Evolutionary conservation across 2,797 vertebrate species (phyloP), one percentile per base, ranked within the genome.

Genomic region (Tachyglossus aculeatus): DNA sequence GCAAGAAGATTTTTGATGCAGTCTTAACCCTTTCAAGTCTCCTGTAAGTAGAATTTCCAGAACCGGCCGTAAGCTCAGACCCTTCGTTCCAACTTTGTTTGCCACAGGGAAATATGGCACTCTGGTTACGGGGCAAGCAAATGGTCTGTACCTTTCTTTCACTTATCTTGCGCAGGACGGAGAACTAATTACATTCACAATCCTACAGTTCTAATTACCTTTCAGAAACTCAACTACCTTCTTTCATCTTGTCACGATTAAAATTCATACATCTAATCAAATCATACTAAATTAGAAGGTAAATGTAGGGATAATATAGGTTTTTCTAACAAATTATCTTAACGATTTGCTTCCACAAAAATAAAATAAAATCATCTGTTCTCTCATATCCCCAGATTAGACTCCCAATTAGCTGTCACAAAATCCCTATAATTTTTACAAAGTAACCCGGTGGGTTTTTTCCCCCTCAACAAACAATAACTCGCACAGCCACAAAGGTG

Each of bases 1-100:
- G 13, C 60, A 67, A 73, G 36, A 66, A 21, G 19, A 45, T 70
- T 78, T 79, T 65, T 74, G 73, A 79, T 81, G 77, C 82, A 75
- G 43, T 77, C 64, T 81, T 81, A 83, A 81, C 77, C 47, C 80
- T 59, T 81, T 31, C 37, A n/a, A 21, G 40, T 44, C 48, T 61
- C 67, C 6, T 21, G 50, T 6, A 64, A 50, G 41, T 37, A 40
- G 33, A 18, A 22, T 50, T 50, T 27, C 25, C 31, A 11, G 7
- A 39, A 38, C 29, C 14, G 45, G 7, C 57, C 41, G n/a, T n/a
- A n/a, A n/a, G n/a, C n/a, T n/a, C n/a, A n/a, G n/a, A n/a, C n/a
- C n/a, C n/a, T n/a, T n/a, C n/a, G n/a, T n/a, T n/a, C n/a, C n/a
- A n/a, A n/a, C n/a, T n/a, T n/a, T n/a, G n/a, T n/a, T n/a, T n/a